phyloP scores from a whole-genome alignment of 2,113 vertebrate genomes.

The Scophthalmus maximus region DNA sequence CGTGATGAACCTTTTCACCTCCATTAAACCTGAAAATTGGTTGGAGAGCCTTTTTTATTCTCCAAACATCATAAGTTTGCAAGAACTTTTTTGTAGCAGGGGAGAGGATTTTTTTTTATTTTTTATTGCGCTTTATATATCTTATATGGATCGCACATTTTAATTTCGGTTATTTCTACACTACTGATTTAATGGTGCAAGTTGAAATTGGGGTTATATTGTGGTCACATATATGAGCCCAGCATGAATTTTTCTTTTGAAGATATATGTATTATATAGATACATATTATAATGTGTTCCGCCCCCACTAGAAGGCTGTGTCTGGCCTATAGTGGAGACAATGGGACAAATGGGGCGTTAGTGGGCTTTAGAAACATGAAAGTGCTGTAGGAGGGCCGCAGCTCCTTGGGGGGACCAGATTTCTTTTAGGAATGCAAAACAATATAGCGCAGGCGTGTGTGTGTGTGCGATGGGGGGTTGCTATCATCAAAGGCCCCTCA shows the following conservation, averaged over 20 bases:
- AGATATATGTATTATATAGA: slow-evolving; percentile 56
- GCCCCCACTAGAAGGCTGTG: slow-evolving; percentile 29
- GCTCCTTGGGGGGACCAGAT: slow-evolving; percentile 73
- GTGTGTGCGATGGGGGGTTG: slow-evolving; percentile 28
- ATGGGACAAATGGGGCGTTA: slow-evolving; percentile 64
- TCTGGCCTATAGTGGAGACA: slow-evolving; percentile 53
- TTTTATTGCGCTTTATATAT: slow-evolving; percentile 43
- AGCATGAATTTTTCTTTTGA: slow-evolving; percentile 66
- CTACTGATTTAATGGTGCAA: slow-evolving; percentile 57
- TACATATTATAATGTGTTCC: slow-evolving; percentile 43
- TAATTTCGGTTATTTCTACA: slow-evolving; percentile 64
- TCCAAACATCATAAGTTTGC: slow-evolving; percentile 63
- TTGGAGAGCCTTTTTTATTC: slow-evolving; percentile 59
- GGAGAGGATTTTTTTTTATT: slow-evolving; percentile 44
- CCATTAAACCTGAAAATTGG: slow-evolving; percentile 74
- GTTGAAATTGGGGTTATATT: slow-evolving; percentile 67
- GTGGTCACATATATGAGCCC: slow-evolving; percentile 69
- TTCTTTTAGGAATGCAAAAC: slow-evolving; percentile 77
- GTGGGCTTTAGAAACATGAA: slow-evolving; percentile 79
- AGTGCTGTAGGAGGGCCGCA: slow-evolving; percentile 69
- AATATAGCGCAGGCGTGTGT: slow-evolving; percentile 48
- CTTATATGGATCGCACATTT: slow-evolving; percentile 58
- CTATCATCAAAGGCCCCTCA: slow-evolving; percentile 79
- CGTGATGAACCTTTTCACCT: slow-evolving; percentile 71
- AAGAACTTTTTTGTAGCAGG: slow-evolving; percentile 55